These are phyloP conservation scores for Morpho helenor DNA, from an alignment of 2,888 invertebrate genomes.

Conservation along the genomic window DNA sequence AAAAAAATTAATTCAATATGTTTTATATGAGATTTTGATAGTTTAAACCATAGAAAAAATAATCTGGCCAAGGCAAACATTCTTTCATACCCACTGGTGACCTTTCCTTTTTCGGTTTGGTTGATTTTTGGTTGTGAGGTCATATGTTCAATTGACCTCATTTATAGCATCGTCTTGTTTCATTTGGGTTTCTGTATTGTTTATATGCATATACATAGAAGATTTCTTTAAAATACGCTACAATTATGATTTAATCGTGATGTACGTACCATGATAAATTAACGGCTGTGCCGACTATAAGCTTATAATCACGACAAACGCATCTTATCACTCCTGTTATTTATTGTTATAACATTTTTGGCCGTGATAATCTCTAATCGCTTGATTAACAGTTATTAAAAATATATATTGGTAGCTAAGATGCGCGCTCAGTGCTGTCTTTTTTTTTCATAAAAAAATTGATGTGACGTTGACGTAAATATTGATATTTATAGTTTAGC, in stretches of 20 bases:
- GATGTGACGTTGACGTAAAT: no score
- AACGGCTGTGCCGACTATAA: constrained; percentile 10
- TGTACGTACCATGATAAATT: constrained; percentile 14
- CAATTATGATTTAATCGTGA: no score
- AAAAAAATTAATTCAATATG: no score
- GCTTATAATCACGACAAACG: constrained; percentile 13
- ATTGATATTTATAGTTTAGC: no score
- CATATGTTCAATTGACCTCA: constrained; percentile 1
- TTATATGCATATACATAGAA: neutral
- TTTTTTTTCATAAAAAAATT: no score
- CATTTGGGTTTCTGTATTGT: neutral
- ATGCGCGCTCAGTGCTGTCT: no score
- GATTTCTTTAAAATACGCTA: no score
- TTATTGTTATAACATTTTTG: constrained; percentile 26
- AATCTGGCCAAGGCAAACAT: constrained; percentile 21
- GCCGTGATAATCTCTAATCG: neutral
- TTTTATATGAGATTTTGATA: no score
- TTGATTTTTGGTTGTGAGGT: constrained; percentile 7
- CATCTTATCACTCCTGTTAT: constrained; percentile 36
- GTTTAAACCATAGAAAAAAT: neutral
- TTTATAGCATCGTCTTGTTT: neutral
- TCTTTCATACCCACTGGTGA: constrained; percentile 10
- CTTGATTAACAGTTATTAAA: no score
- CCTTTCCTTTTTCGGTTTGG: constrained; percentile 13
- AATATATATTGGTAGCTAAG: no score